Base-by-base conservation (phyloP, 2,888 invertebrate genomes). In the Andrena fulva region DNA sequence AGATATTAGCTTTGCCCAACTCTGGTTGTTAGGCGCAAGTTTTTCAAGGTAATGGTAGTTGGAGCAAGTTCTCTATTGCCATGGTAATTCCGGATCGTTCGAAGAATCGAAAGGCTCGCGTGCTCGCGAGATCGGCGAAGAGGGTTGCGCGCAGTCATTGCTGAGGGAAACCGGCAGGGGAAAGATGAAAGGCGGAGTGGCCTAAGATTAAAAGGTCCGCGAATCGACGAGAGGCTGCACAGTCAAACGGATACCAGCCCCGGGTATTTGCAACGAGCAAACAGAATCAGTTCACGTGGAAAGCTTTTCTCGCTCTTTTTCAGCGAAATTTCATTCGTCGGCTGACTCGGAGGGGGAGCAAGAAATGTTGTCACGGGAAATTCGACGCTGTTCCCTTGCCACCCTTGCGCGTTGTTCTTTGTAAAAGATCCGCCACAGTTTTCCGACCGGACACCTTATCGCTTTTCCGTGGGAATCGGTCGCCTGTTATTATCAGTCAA, bases 161-260 rank as follows among this genome's bases (percentile, higher is more conserved):
- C 42, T 42, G 4, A 56, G 56, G 56, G 56, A 27, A 56, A 56
- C 2, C 42, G 35, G 27, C 0, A 24, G 66, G 29, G 8, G 67
- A 12, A 1, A 66, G 48, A 59, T 59, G 67, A 74, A 74, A 59
- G 31, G 35, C 50, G 66, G 59, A 42, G 66, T 74, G 59, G 66
- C 42, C 66, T 59, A 48, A 67, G 74, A 74, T 74, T 74, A 74
- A 74, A 74, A 74, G 74, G 56, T 66, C 20, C 54, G 74, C 42
- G 56, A 56, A 74, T 74, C 74, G 66, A 52, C 35, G 66, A 66
- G 48, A 48, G 29, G 48, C 48, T 59, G 48, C 42, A 48, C 20
- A 66, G 59, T 59, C 74, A 67, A 67, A 74, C 66, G 74, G 66
- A 67, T 67, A 67, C 67, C 29, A 2, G 54, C 33, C 52, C 35